phyloP scores from a whole-genome alignment of 2,113 vertebrate genomes.

The Herpetotheres cachinnans region DNA sequence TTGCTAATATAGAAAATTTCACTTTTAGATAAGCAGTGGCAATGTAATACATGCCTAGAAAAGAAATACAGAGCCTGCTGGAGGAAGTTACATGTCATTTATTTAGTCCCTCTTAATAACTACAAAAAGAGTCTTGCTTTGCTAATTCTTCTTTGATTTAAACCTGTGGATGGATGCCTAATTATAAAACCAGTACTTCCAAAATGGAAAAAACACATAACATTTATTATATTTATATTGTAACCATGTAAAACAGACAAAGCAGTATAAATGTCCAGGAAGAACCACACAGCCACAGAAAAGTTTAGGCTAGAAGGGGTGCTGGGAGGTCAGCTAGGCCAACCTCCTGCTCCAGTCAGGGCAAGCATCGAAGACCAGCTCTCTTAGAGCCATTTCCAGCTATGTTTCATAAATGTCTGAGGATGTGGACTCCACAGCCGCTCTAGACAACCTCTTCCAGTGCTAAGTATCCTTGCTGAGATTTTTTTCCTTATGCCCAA shows the following conservation, averaged over 20 bases:
- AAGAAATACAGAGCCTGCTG: background rate
- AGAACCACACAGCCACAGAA: background rate
- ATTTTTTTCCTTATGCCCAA: background rate
- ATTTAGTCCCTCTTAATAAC: background rate
- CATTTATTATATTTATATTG: too few relatives aligned
- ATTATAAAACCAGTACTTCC: background rate
- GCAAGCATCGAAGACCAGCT: background rate
- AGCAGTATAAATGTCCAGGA: background rate
- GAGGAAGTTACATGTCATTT: background rate
- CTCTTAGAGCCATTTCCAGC: background rate
- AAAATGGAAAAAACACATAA: background rate
- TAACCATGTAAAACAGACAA: background rate
- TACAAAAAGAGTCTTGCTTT: background rate
- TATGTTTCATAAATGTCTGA: background rate
- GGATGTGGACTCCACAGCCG: background rate
- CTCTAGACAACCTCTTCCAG: background rate
- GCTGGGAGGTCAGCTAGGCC: background rate
- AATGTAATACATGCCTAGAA: background rate
- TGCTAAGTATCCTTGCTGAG: background rate
- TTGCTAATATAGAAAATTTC: background rate
- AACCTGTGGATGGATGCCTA: background rate
- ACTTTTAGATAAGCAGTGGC: background rate
- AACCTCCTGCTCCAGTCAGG: background rate
- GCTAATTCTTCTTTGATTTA: background rate
- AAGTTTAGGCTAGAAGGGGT: background rate